Conservation (phyloP, 2,888 invertebrate genomes). For the Caenorhabditis plicata region DNA sequence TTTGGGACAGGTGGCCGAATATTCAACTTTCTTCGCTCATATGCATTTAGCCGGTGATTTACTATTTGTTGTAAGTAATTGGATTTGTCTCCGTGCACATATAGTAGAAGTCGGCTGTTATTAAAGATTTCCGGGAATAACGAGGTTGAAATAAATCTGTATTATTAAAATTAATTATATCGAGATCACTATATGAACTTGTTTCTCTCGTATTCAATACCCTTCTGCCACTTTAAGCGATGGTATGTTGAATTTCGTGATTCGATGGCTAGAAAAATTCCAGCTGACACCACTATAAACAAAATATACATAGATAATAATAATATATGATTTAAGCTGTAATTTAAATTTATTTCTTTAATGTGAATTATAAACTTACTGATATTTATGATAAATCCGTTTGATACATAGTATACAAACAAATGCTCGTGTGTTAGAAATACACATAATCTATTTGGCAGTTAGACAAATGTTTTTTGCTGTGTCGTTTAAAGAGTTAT, state of each 20-base stretch:
- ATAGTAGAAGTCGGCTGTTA: neutral
- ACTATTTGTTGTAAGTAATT: neutral
- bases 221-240: neutral
- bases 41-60: neutral
- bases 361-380: neutral
- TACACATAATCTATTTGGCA: neutral
- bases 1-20: constrained; percentile 1
- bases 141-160: constrained; percentile 1
- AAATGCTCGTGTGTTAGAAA: neutral
- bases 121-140: constrained; percentile 6
- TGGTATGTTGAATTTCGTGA: neutral
- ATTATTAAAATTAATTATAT: neutral
- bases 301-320: neutral
- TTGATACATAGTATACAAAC: constrained; percentile 2
- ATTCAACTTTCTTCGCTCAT: constrained; percentile 1
- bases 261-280: constrained; percentile 1
- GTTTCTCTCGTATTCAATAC: neutral
- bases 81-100: constrained; percentile 6
- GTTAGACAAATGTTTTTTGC: too few relatives aligned
- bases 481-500: too few relatives aligned
- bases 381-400: constrained; percentile 5
- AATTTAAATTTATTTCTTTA: neutral
- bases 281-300: neutral
- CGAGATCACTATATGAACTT: neutral
- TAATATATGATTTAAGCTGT: constrained; percentile 2